Evolutionary conservation across 2,888 invertebrate genomes (phyloP).

Genomic region (Heteromurus nitidus): DNA sequence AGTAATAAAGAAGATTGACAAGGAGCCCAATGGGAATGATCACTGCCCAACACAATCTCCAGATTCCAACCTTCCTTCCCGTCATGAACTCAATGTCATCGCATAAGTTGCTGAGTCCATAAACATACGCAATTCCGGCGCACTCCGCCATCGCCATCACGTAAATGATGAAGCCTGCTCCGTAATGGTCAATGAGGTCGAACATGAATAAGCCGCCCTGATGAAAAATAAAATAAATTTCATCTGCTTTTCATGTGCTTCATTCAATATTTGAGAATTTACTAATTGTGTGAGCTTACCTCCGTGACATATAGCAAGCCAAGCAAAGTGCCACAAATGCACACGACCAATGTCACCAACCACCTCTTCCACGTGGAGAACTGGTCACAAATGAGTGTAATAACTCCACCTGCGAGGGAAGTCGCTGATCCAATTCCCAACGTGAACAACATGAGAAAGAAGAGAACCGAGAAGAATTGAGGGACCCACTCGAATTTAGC

Average conservation of each 20-base stretch:
- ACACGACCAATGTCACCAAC: conserved; percentile 79
- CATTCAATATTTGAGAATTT: neutral
- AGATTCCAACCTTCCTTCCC: conserved; percentile 80
- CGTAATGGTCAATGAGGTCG: conserved; percentile 80
- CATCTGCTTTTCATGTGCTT: neutral
- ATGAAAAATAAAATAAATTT: neutral
- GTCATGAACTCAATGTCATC: conserved; percentile 74
- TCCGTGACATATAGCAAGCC: conserved; percentile 84
- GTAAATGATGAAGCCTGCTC: conserved; percentile 80
- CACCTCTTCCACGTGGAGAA: conserved; percentile 80
- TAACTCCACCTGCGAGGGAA: conserved; percentile 82
- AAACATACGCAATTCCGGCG: conserved; percentile 79
- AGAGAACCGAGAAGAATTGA: conserved; percentile 86
- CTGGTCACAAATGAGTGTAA: conserved; percentile 82
- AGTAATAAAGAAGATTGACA: conserved; percentile 76
- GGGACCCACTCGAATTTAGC: conserved; percentile 84
- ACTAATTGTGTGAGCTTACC: neutral
- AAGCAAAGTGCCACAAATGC: conserved; percentile 79
- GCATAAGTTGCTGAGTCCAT: conserved; percentile 76
- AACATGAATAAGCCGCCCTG: conserved; percentile 80
- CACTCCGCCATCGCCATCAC: conserved; percentile 79
- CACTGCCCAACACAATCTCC: conserved; percentile 87
- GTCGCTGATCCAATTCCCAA: conserved; percentile 86
- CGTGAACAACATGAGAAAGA: conserved; percentile 89
- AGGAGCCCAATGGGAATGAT: conserved; percentile 84